These are phyloP conservation scores for Diceros bicornis DNA, from an alignment of 2,797 vertebrate species.

Conservation along the genomic window DNA sequence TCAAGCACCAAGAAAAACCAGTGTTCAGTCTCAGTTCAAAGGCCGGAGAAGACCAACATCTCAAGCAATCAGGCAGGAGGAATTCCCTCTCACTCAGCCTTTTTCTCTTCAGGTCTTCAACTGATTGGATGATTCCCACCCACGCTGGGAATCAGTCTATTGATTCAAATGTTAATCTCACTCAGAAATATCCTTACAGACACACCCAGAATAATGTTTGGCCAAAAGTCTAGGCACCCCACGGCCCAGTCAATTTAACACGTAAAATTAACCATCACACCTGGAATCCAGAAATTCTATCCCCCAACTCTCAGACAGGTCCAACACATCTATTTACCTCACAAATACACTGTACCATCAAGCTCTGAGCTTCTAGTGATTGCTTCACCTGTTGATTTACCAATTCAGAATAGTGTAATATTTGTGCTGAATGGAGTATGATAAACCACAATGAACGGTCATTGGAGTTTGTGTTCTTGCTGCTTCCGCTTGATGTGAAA, in stretches of 20 bases:
- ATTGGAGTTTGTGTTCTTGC: background rate
- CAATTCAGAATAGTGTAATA: background rate
- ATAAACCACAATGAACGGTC: background rate
- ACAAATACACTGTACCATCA: background rate
- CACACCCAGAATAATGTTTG: background rate
- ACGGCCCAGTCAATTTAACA: background rate
- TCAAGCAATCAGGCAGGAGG: background rate
- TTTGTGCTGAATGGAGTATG: background rate
- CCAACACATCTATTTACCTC: background rate
- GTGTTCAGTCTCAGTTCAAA: background rate
- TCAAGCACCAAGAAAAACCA: background rate
- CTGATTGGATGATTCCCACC: background rate
- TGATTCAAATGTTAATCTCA: background rate
- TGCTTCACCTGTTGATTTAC: background rate
- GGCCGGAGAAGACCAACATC: background rate
- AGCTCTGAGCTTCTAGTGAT: background rate
- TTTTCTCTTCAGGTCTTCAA: background rate
- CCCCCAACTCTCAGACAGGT: background rate
- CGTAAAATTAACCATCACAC: background rate
- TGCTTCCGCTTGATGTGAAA: background rate
- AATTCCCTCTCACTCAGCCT: background rate
- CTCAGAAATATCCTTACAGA: background rate
- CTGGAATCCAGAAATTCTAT: background rate
- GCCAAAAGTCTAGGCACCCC: background rate
- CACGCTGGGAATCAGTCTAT: background rate